phyloP scores from a whole-genome alignment of 2,113 vertebrate genomes.

The Pedetes capensis region DNA sequence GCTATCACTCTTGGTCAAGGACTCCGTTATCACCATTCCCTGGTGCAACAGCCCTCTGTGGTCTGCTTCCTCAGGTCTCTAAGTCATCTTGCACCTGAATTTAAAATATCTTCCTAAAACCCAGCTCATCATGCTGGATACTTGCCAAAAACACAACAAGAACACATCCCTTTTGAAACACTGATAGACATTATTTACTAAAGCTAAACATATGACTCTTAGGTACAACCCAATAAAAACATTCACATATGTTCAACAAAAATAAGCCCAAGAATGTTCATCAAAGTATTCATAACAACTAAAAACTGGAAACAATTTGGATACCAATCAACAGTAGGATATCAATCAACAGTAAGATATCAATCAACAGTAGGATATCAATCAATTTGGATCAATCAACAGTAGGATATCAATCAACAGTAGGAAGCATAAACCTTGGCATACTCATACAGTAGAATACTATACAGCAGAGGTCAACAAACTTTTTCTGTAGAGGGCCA shows the following conservation, averaged over 20 bases:
- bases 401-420: background rate
- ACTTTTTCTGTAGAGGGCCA: background rate
- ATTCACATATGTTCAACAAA: background rate
- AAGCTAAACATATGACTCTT: background rate
- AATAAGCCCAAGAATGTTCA: background rate
- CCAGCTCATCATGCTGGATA: background rate
- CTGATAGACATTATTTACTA: background rate
- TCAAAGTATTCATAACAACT: background rate
- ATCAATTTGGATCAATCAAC: background rate
- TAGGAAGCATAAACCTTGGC: background rate
- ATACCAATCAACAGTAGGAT: background rate
- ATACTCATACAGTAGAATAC: background rate
- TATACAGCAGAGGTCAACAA: too few species aligned
- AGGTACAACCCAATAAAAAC: background rate
- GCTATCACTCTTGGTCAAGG: background rate
- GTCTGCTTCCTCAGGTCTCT: background rate
- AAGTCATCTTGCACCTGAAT: background rate
- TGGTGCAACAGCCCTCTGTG: background rate
- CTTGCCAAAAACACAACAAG: background rate
- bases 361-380: background rate
- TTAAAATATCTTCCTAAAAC: background rate
- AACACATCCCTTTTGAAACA: background rate
- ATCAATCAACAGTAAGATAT: background rate
- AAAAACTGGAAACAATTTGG: background rate
- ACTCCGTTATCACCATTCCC: background rate